Evolutionary conservation across 2,888 invertebrate genomes (phyloP).

Genomic region (Megalurothrips usitatus): DNA sequence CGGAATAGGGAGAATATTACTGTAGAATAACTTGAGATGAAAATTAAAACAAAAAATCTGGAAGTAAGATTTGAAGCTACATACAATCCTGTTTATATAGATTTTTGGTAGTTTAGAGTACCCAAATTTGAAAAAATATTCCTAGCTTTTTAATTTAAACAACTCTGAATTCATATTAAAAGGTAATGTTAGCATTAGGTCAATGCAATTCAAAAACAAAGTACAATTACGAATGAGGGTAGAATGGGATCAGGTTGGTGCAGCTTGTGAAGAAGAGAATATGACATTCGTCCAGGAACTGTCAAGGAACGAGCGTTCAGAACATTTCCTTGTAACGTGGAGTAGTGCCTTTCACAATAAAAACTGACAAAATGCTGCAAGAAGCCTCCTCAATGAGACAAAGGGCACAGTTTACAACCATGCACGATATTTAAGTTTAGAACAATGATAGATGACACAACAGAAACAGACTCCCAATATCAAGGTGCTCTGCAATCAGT

Average conservation of each 20-base stretch:
- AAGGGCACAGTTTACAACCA: background rate
- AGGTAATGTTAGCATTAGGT: background rate
- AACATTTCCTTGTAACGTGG: too few relatives aligned
- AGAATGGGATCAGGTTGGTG: background rate
- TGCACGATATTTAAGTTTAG: background rate
- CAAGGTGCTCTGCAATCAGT: background rate
- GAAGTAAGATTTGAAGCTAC: background rate
- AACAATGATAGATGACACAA: background rate
- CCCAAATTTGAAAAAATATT: slow-evolving; percentile 22
- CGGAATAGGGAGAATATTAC: background rate
- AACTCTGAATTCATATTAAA: background rate
- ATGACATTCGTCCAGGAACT: background rate
- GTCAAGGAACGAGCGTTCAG: too few relatives aligned
- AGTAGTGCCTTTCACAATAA: background rate
- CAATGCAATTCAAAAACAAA: background rate
- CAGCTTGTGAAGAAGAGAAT: background rate
- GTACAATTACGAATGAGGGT: background rate
- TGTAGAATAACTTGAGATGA: background rate
- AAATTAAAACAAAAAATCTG: background rate
- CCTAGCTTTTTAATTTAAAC: background rate
- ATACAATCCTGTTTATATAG: background rate
- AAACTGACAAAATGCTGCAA: background rate
- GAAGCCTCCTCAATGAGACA: too few relatives aligned
- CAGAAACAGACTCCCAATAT: background rate
- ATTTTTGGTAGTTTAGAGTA: background rate